These are phyloP conservation scores for Propithecus deckenii DNA, from an alignment of 2,797 vertebrate genomes.

Conservation along the genomic window DNA sequence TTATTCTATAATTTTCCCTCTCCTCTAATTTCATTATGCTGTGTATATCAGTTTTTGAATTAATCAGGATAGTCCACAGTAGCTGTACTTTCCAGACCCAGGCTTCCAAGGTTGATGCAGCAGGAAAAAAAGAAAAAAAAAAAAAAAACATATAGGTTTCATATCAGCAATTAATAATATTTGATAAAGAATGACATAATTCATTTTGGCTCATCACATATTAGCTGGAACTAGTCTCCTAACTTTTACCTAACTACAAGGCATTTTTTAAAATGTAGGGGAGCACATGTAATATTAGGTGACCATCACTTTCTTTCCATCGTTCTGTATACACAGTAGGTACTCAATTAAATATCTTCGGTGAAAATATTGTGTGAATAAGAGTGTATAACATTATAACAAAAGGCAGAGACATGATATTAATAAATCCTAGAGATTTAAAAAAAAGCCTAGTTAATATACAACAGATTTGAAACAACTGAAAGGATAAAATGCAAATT, in stretches of 20 bases:
- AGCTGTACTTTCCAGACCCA: not conserved
- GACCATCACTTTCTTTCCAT: not conserved
- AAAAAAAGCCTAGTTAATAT: not conserved
- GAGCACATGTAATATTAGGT: not conserved
- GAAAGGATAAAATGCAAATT: conserved; percentile 39
- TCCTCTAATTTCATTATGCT: not conserved
- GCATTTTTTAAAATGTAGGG: not conserved
- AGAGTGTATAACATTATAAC: not conserved
- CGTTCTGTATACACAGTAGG: not conserved
- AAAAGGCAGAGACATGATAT: not conserved
- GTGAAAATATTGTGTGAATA: not conserved
- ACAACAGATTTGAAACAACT: conserved; percentile 3
- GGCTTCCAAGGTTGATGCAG: not conserved
- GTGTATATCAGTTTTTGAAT: not conserved
- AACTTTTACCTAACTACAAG: not conserved
- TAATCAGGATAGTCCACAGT: not conserved
- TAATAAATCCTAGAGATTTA: conserved; percentile 51
- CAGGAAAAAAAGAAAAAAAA: not conserved
- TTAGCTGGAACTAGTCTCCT: not conserved
- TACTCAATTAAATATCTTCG: not conserved
- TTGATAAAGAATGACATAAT: not conserved
- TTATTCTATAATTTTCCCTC: not conserved
- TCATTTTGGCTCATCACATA: not conserved
- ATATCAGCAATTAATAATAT: not conserved
- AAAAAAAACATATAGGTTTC: not conserved